phyloP scores from a whole-genome alignment of 2,113 vertebrate species.

The Athene cunicularia region DNA sequence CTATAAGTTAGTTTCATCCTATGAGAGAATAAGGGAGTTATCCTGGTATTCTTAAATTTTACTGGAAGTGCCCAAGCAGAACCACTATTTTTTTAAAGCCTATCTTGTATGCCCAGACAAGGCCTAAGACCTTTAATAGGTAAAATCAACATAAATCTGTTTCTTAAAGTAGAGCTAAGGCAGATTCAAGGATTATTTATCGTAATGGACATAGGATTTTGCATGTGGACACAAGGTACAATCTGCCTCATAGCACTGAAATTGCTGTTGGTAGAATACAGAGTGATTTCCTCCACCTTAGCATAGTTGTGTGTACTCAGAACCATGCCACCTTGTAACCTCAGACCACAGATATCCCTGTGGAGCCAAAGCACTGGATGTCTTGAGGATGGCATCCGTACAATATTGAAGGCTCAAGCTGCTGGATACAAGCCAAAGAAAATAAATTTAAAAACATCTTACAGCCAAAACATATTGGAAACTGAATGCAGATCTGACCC shows the following conservation, averaged over 20 bases:
- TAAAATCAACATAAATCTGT: background rate
- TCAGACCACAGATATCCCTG: background rate
- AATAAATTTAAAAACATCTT: slow-evolving; percentile 59
- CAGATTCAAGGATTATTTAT: background rate
- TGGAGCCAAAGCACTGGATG: slow-evolving; percentile 17
- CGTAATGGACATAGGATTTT: background rate
- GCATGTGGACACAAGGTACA: background rate
- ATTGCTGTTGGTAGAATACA: background rate
- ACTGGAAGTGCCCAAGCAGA: background rate
- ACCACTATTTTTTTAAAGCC: background rate
- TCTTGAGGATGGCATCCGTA: slow-evolving; percentile 49
- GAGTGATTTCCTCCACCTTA: background rate
- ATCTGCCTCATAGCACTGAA: background rate
- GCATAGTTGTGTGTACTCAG: background rate
- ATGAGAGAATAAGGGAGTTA: background rate
- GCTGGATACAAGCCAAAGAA: slow-evolving; percentile 50
- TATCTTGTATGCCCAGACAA: background rate
- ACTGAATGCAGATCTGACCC: slow-evolving; percentile 16
- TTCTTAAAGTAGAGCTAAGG: background rate
- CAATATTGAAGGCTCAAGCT: slow-evolving; percentile 18
- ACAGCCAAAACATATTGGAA: slow-evolving; percentile 53
- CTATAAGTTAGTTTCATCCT: background rate
- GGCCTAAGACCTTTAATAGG: background rate
- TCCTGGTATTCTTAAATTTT: background rate
- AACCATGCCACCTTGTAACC: background rate